These are phyloP conservation scores for Aphodius sticticus DNA, from an alignment of 2,888 invertebrate genomes.

Conservation along the genomic window DNA sequence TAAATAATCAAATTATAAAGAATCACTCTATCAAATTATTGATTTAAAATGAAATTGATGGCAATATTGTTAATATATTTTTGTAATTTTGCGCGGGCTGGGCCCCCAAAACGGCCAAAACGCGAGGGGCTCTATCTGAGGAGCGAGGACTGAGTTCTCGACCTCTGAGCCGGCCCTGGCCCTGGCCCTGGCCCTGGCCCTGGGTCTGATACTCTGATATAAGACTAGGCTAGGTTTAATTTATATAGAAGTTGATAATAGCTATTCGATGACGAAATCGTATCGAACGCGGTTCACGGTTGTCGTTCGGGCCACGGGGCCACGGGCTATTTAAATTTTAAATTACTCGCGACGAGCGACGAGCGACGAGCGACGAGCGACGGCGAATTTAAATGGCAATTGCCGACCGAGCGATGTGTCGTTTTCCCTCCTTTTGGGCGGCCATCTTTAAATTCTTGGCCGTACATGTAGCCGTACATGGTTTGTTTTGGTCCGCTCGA, in stretches of 20 bases:
- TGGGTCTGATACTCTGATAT: too few species aligned
- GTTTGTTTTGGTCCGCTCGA: constrained; percentile 42
- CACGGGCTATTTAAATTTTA: constrained; percentile 42
- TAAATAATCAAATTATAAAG: too few species aligned
- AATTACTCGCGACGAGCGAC: constrained; percentile 33
- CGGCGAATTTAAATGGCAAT: constrained; percentile 35
- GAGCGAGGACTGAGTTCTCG: too few species aligned
- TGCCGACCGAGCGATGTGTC: constrained; percentile 37
- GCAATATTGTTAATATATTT: too few species aligned
- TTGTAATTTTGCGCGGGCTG: too few species aligned
- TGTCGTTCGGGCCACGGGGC: not conserved
- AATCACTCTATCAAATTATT: too few species aligned
- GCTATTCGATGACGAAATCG: not conserved
- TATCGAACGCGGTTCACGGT: not conserved
- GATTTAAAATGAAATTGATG: too few species aligned
- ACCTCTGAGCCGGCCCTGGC: too few species aligned
- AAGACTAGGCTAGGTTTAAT: not conserved
- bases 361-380: not conserved
- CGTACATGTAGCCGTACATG: constrained; percentile 43
- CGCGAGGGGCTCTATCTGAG: too few species aligned
- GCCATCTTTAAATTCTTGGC: constrained; percentile 43
- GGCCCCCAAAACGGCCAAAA: too few species aligned
- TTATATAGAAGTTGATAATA: not conserved
- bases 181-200: too few species aligned
- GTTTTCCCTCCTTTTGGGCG: constrained; percentile 45